A percentile compares a stretch with the other conserved stretches of the same genome.
Conservation (phyloP, 2,888 invertebrate species). For the Lasioglossum malachurum region DNA sequence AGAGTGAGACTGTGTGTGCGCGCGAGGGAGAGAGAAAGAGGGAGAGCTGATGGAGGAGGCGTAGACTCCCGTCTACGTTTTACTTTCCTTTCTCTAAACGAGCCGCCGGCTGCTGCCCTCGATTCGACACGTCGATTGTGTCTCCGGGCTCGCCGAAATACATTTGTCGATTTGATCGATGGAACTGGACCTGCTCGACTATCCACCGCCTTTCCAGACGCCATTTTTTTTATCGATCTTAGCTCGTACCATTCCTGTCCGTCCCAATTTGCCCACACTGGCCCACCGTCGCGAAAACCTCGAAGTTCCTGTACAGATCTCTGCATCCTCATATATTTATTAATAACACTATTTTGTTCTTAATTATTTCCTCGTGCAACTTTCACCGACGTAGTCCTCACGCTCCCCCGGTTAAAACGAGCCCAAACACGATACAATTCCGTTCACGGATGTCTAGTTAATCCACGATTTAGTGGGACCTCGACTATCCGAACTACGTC, state of each 20-base stretch:
- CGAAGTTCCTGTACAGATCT: background rate
- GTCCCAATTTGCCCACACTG: background rate
- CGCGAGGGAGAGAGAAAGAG: constrained; percentile 2
- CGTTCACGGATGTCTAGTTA: background rate
- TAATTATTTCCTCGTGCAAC: background rate
- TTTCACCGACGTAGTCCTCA: background rate
- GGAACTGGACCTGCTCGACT: background rate
- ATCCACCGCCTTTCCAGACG: background rate
- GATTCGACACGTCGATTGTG: constrained; percentile 74
- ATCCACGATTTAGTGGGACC: background rate
- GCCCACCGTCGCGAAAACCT: background rate
- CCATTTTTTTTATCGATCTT: background rate
- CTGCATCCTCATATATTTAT: background rate
- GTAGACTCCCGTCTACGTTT: constrained; percentile 61
- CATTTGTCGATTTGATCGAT: background rate
- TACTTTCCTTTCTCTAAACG: constrained; percentile 77
- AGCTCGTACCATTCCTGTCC: too few relatives aligned
- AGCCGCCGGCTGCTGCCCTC: constrained; percentile 72
- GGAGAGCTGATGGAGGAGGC: constrained; percentile 52
- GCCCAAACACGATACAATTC: background rate
- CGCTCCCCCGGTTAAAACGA: background rate
- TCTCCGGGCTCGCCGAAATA: constrained; percentile 62
- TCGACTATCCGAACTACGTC: background rate
- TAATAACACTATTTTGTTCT: too few relatives aligned
- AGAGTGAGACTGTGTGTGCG: background rate